Evolutionary conservation across 1,140 invertebrate genomes (phyloP).

Genomic region (Procambarus virginalis): DNA sequence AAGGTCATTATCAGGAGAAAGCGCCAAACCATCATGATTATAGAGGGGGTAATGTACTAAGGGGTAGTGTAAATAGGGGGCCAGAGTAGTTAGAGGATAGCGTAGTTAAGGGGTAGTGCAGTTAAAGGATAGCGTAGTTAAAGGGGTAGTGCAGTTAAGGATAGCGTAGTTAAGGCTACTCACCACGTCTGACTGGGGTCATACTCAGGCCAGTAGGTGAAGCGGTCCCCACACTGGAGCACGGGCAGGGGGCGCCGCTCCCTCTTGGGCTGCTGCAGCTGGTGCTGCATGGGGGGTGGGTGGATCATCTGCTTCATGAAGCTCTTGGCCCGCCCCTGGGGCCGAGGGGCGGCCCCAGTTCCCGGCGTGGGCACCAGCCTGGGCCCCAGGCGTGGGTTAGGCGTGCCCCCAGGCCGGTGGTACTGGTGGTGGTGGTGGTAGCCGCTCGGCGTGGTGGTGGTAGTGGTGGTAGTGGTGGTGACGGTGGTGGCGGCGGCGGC

Average conservation of each 20-base stretch:
- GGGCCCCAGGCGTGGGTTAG: constrained; percentile 73
- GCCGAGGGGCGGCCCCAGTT: constrained; percentile 59
- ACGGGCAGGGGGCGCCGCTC: constrained; percentile 74
- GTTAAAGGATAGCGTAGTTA: not conserved
- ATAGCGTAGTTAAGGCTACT: constrained; percentile 8
- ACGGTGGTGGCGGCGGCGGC: constrained; percentile 7
- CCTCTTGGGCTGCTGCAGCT: constrained; percentile 50
- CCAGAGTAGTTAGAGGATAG: too few species aligned
- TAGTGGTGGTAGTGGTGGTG: constrained; percentile 10
- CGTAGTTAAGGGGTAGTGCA: not conserved
- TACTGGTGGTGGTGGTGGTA: not conserved
- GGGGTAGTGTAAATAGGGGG: not conserved
- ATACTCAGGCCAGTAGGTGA: constrained; percentile 70
- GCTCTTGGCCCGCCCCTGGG: constrained; percentile 51
- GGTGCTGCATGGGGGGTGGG: constrained; percentile 29
- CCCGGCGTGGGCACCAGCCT: constrained; percentile 79
- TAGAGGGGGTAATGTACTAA: too few species aligned
- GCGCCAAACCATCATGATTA: too few species aligned
- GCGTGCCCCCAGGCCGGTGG: constrained; percentile 37
- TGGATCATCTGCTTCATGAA: constrained; percentile 65
- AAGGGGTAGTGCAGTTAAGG: not conserved
- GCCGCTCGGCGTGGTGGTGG: not conserved
- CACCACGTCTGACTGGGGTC: constrained; percentile 70
- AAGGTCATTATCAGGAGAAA: too few species aligned
- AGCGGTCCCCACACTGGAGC: constrained; percentile 72